A percentile compares a stretch with the other conserved stretches of the same genome.
Evolutionary conservation across 2,888 invertebrate genomes (phyloP).

Genomic region (Dolomedes plantarius): DNA sequence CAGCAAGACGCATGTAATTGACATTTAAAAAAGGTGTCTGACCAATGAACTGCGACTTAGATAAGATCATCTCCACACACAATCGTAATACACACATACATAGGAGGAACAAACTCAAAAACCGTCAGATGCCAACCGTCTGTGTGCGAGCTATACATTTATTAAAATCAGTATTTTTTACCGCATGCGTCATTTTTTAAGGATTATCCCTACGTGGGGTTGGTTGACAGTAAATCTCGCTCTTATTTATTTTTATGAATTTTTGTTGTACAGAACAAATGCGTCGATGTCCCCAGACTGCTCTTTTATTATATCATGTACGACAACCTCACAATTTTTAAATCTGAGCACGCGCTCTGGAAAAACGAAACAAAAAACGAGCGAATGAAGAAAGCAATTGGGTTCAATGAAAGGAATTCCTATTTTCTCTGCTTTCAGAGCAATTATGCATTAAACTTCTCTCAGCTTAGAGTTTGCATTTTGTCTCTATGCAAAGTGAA

Average conservation of each 20-base stretch:
- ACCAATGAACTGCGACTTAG: neutral
- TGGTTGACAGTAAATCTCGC: neutral
- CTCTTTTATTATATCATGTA: neutral
- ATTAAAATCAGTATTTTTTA: neutral
- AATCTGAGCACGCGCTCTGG: neutral
- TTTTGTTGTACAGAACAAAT: neutral
- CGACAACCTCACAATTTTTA: neutral
- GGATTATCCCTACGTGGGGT: neutral
- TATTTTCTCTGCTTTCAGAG: neutral
- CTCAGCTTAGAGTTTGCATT: neutral
- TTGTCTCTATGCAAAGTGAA: neutral
- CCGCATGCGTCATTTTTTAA: neutral
- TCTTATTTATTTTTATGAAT: neutral
- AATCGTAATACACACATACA: no score
- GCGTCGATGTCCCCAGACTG: neutral
- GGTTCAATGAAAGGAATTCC: neutral
- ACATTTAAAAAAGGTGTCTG: slow-evolving; percentile 3
- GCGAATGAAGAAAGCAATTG: neutral
- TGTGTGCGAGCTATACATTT: neutral
- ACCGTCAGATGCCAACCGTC: neutral
- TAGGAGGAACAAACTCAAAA: neutral
- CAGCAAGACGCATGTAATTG: neutral
- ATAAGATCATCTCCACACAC: neutral
- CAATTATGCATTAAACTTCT: neutral
- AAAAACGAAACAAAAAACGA: no score